Percentiles rank a stretch among this genome's conserved stretches.
These are phyloP conservation scores for Celastrina argiolus DNA, from an alignment of 2,888 invertebrate genomes.

Conservation along the genomic window DNA sequence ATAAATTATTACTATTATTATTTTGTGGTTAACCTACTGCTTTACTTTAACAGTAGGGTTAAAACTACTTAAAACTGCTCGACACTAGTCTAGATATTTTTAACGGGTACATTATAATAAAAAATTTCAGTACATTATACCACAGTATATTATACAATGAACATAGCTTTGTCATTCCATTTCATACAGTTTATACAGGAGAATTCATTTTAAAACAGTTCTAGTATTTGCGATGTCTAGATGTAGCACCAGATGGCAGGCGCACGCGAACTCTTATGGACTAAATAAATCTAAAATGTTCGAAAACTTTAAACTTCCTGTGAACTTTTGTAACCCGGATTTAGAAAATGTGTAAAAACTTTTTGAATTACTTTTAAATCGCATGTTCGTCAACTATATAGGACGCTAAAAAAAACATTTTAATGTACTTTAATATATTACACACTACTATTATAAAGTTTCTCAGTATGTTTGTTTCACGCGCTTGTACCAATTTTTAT, in stretches of 20 bases:
- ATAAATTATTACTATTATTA: no score
- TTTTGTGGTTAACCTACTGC: no score
- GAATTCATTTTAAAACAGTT: not conserved
- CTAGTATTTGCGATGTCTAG: not conserved
- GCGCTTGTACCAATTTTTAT: no score
- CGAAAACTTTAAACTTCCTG: not conserved
- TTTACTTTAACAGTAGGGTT: no score
- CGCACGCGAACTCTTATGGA: slow-evolving; percentile 6
- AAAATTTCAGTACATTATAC: no score
- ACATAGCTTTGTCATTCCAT: not conserved
- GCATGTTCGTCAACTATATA: not conserved
- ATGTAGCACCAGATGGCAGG: slow-evolving; percentile 1
- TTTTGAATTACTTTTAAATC: not conserved
- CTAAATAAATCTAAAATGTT: slow-evolving; percentile 13
- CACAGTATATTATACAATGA: no score
- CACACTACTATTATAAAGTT: no score
- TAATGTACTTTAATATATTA: no score
- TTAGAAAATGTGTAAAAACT: not conserved
- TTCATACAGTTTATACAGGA: not conserved
- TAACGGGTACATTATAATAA: no score
- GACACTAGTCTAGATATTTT: no score
- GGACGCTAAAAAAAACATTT: not conserved
- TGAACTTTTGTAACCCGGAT: not conserved
- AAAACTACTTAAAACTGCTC: no score
- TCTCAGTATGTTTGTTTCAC: no score